phyloP scores from a whole-genome alignment of 1,140 invertebrate species.

The Drosophila triauraria region DNA sequence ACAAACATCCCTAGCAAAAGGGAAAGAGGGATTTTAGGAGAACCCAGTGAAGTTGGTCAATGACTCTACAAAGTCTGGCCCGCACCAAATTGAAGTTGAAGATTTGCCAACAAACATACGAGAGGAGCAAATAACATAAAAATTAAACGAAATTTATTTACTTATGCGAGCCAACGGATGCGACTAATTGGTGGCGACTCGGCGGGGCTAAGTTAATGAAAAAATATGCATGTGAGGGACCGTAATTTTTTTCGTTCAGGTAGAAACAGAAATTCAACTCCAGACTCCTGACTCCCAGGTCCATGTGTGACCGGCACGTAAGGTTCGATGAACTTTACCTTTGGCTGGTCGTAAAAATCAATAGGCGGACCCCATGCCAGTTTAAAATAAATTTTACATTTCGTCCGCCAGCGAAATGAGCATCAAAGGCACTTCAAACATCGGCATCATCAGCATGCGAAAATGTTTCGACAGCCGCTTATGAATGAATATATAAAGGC shows the following conservation, averaged over 20 bases:
- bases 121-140: slow-evolving; percentile 39
- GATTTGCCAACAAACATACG: slow-evolving; percentile 49
- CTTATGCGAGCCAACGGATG: slow-evolving; percentile 50
- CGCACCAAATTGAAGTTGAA: slow-evolving; percentile 35
- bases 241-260: slow-evolving; percentile 26
- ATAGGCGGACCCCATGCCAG: slow-evolving; percentile 60
- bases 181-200: slow-evolving; percentile 77
- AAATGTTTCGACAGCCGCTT: slow-evolving; percentile 56
- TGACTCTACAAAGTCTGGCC: slow-evolving; percentile 57
- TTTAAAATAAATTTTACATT: slow-evolving; percentile 73
- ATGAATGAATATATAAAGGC: slow-evolving; percentile 73
- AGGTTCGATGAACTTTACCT: slow-evolving; percentile 75
- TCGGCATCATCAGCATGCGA: slow-evolving; percentile 60
- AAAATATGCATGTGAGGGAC: slow-evolving; percentile 50
- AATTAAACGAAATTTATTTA: slow-evolving; percentile 61
- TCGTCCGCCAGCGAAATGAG: slow-evolving; percentile 61
- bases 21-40: slow-evolving; percentile 3
- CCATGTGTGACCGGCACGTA: slow-evolving; percentile 20
- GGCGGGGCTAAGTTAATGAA: slow-evolving; percentile 70
- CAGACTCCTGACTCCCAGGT: not conserved
- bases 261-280: slow-evolving; percentile 23
- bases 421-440: slow-evolving; percentile 82
- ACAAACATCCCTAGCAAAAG: slow-evolving; percentile 5
- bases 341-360: slow-evolving; percentile 74
- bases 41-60: slow-evolving; percentile 54